Evolutionary conservation across 23 tunicate species (phyloP).

Genomic region (Botrylloides violaceus): DNA sequence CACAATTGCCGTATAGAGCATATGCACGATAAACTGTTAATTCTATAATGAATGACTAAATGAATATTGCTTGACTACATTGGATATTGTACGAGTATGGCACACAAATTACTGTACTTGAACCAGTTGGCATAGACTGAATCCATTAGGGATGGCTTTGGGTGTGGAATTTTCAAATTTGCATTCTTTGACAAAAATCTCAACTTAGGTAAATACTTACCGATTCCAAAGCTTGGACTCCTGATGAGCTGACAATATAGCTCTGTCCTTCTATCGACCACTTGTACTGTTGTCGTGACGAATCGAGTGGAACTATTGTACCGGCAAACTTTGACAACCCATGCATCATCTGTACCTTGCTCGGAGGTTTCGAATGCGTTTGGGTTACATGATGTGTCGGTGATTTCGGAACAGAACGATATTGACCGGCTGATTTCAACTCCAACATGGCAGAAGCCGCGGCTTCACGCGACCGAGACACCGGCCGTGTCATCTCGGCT

Average conservation of each 20-base stretch:
- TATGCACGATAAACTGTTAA: no score
- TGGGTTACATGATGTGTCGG: background rate
- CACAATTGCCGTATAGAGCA: no score
- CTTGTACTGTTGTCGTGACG: conserved; percentile 32
- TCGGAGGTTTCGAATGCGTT: background rate
- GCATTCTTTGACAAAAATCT: no score
- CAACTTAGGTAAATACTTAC: conserved; percentile 41
- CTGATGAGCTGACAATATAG: conserved; percentile 58
- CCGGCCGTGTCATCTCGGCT: conserved; percentile 10
- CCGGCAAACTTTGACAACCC: background rate
- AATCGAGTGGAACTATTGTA: conserved; percentile 14
- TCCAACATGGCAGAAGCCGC: conserved; percentile 29
- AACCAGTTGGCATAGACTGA: no score
- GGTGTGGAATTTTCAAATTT: no score
- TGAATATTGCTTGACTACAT: no score
- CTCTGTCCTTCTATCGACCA: conserved; percentile 44
- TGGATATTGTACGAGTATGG: no score
- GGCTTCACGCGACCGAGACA: conserved; percentile 27
- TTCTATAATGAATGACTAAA: no score
- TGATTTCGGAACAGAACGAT: background rate
- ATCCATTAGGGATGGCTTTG: no score
- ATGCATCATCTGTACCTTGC: background rate
- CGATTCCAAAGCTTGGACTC: conserved; percentile 43
- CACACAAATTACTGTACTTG: no score
- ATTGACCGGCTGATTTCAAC: conserved; percentile 11